Base-by-base conservation (phyloP, 1,140 invertebrate species). In the Eulimnadia texana region DNA sequence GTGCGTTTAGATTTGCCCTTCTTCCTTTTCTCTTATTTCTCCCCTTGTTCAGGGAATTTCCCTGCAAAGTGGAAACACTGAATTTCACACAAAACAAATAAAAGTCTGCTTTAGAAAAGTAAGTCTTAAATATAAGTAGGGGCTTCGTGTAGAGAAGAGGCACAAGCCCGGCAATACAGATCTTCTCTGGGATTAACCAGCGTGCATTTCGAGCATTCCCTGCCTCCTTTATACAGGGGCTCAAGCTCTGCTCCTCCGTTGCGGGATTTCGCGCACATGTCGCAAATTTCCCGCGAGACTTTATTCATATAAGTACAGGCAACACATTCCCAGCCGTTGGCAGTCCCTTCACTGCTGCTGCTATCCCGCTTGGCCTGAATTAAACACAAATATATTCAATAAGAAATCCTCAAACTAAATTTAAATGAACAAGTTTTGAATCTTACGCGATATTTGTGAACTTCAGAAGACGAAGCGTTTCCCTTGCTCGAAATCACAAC, bases 161-260 rank as follows among this genome's bases (percentile, higher is more conserved):
- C 76, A 74, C 86, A 90, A 22, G 81, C 86, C 59, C 80, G 80
- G 69, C 86, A 88, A 3, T 68, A 69, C 25, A 73, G 74, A 3
- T 79, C 81, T 58, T 80, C 79, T 70, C 82, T 81, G 22, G 80
- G 78, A 71, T 90, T 89, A n/a, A 88, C 83, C 13, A 86, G 72
- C n/a, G 86, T 90, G 70, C 86, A 90, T 28, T 80, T 74, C 1
- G 81, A 81, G 68, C 86, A 90, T 68, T 88, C 81, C 29, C 82
- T 78, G 0, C 86, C 86, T 0, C 86, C 85, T 28, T 84, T 84
- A 2, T 80, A 80, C 24, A 87, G 74, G 1, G 84, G 83, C 62
- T 78, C 75, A 16, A 78, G 76, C 67, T 84, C 81, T 3, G 81
- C 77, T 0, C 80, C 81, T 22, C 71, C 71, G 20, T 70, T 69